Base-by-base conservation (phyloP, 2,888 invertebrate species). In the Nomada hirtipes region DNA sequence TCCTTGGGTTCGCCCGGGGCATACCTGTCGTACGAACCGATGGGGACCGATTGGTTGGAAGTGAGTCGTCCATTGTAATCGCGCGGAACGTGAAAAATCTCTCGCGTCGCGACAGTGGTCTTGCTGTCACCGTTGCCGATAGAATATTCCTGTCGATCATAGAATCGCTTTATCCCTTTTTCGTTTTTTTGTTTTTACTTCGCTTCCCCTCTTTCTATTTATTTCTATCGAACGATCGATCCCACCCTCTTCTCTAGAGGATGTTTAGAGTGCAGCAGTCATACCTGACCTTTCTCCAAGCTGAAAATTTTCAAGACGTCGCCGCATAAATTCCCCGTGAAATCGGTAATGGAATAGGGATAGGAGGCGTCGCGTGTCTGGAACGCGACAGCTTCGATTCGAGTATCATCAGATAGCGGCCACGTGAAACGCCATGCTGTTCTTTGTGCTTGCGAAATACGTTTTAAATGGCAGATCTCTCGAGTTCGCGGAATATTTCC, bases 21-120 rank as follows among this genome's bases (percentile, higher is more conserved):
- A 70, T 36, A 36, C 50, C 61, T 73, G 50, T 42, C 59, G 47
- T 64, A 55, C 26, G 73, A 72, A 70, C 67, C 13, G 13, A 60
- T 68, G 68, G 52, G 59, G 44, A 52, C 57, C 74, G 84, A 84
- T 85, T 75, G 76, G 82, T 74, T 76, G 82, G 75, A 73, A 82
- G 77, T 53, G 69, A 75, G 69, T 61, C 71, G 59, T 69, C 63
- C 36, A 77, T 77, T 79, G 72, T 69, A 57, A 55, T 52, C 44
- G 20, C 23, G 10, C 26, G 63, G 15, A n/a, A 57, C 29, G 69
- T 44, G 71, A 76, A 76, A 72, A 76, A 76, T 74, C 55, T 52
- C 61, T 55, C 13, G 29, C 44, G 47, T 10, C 23, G 47, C 23
- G 52, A 42, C 71, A 36, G 52, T 20, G 36, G 71, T 61, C 36